These are phyloP conservation scores for Lucilia sericata DNA, from an alignment of 1,140 invertebrate genomes.

Conservation along the genomic window DNA sequence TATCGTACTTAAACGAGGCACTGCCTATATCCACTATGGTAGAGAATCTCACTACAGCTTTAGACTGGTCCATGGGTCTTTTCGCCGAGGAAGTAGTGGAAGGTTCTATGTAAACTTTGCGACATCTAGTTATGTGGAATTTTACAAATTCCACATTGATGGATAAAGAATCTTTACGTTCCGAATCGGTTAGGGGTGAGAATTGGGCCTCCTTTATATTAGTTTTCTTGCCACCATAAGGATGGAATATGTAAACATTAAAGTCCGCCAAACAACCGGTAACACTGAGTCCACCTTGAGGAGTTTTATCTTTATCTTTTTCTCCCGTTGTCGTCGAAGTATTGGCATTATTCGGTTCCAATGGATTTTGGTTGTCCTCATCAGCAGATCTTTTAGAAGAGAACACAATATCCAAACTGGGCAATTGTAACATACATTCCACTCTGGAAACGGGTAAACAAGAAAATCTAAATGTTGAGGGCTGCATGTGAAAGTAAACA, in stretches of 20 bases:
- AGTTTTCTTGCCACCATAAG: constrained; percentile 92
- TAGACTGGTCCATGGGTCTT: constrained; percentile 70
- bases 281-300: constrained; percentile 75
- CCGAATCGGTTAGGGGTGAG: constrained; percentile 87
- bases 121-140: constrained; percentile 90
- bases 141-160: constrained; percentile 98
- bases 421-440: constrained; percentile 95
- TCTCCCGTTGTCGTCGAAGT: constrained; percentile 48
- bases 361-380: constrained; percentile 53
- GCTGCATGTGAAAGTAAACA: constrained; percentile 98
- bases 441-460: constrained; percentile 95
- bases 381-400: constrained; percentile 89
- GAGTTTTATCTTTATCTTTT: constrained; percentile 57
- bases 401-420: constrained; percentile 93
- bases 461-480: constrained; percentile 94
- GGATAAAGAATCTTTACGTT: constrained; percentile 94
- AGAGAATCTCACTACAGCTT: constrained; percentile 90
- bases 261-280: constrained; percentile 96
- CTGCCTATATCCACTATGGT: constrained; percentile 96
- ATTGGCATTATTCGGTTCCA: neutral
- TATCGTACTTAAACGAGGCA: constrained; percentile 99
- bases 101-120: constrained; percentile 83
- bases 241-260: constrained; percentile 97
- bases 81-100: constrained; percentile 68
- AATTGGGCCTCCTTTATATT: constrained; percentile 85